These are phyloP conservation scores for Nannospalax galili DNA, from an alignment of 2,113 vertebrate species.

Conservation along the genomic window DNA sequence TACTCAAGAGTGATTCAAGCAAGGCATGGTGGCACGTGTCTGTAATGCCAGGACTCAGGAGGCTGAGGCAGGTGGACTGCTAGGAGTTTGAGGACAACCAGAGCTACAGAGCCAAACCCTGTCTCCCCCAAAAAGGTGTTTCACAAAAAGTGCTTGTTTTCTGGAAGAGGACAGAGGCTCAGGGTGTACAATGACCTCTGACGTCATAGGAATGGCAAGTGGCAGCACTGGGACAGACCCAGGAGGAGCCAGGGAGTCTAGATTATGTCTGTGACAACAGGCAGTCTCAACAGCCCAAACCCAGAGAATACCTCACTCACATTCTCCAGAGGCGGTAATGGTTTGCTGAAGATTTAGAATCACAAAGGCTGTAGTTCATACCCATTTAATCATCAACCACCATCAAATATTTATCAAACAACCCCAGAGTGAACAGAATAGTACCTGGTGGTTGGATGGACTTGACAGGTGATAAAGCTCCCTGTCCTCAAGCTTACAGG, in stretches of 20 bases:
- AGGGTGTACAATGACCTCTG: neutral
- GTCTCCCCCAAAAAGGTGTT: neutral
- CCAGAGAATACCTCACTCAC: neutral
- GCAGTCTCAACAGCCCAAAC: neutral
- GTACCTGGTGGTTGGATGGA: neutral
- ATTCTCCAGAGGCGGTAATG: neutral
- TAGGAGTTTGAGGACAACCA: neutral
- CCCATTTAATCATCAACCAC: slow-evolving; percentile 57
- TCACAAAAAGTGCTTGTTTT: neutral
- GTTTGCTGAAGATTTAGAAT: neutral
- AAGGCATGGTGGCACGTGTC: no score
- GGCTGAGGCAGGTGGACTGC: neutral
- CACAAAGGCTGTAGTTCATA: neutral
- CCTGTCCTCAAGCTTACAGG: slow-evolving; percentile 20
- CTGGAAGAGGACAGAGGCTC: neutral
- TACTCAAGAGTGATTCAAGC: neutral
- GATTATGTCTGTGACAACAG: neutral
- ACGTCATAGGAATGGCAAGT: neutral
- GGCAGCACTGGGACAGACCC: neutral
- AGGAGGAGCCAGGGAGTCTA: neutral
- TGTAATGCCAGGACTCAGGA: neutral
- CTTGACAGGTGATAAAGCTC: neutral
- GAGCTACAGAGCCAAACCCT: neutral
- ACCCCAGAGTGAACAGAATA: neutral
- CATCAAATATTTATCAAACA: slow-evolving; percentile 23